Conservation (phyloP, 2,888 invertebrate genomes). For the Hypselothyrea guttata region DNA sequence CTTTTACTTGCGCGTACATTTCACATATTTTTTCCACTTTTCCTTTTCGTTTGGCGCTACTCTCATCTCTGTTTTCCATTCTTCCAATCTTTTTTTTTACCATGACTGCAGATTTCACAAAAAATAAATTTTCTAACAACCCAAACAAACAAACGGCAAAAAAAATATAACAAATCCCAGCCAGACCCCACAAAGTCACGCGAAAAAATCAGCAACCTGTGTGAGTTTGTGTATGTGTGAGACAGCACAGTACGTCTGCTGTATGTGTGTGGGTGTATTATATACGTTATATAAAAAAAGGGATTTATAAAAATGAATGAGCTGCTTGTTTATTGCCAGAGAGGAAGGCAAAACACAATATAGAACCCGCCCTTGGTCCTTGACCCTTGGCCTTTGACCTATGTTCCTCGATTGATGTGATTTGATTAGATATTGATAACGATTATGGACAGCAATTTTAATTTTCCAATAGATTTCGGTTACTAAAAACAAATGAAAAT, state of each 20-base stretch:
- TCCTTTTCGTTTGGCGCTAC: slow-evolving; percentile 48
- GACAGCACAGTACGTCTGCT: slow-evolving; percentile 9
- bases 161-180: slow-evolving; percentile 63
- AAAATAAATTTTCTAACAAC: slow-evolving; percentile 78
- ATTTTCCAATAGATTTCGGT: too few relatives aligned
- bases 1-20: slow-evolving; percentile 73
- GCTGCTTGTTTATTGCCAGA: slow-evolving; percentile 32
- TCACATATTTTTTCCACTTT: slow-evolving; percentile 63
- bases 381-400: slow-evolving; percentile 28
- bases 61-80: slow-evolving; percentile 15
- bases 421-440: slow-evolving; percentile 55
- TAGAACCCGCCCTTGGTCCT: too few relatives aligned
- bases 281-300: slow-evolving; percentile 58
- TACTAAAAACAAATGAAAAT: slow-evolving; percentile 43
- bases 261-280: slow-evolving; percentile 35
- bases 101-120: slow-evolving; percentile 57
- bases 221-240: slow-evolving; percentile 22
- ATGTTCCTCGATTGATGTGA: slow-evolving; percentile 20
- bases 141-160: slow-evolving; percentile 72
- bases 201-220: slow-evolving; percentile 60
- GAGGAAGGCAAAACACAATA: background rate
- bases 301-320: slow-evolving; percentile 61
- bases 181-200: slow-evolving; percentile 66
- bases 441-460: slow-evolving; percentile 11
- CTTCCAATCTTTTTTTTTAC: slow-evolving; percentile 23